Base-by-base conservation (phyloP, 2,113 vertebrate genomes). In the Actenoides lindsayi region DNA sequence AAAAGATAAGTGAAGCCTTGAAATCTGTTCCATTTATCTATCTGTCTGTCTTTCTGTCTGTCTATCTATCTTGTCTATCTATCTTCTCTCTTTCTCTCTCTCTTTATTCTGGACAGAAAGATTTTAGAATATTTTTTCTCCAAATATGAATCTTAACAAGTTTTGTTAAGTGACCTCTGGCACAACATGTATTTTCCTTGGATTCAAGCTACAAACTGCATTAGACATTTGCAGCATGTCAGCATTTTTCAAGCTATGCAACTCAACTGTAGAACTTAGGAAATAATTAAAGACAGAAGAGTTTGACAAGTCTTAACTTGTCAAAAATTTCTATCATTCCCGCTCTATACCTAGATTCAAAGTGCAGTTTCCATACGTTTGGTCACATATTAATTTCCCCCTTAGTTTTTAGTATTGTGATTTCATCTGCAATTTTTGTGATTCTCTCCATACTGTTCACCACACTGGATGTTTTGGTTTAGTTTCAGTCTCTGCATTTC, bases 181-280 rank as follows among this genome's bases (percentile, higher is more conserved):
- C 44, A 92, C 44, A 78, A 53, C 13, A 62, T 19, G 9, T 88
- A 10, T 87, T 96, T 96, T 97, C 48, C 42, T 86, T 93, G 60
- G 60, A 84, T 84, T 89, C 64, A 69, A 24, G n/a, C 25, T 91
- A 46, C 27, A 76, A 73, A 76, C 39, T 74, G 19, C 16, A 82
- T 19, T 31, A 68, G 67, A 76, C 9, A 7, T 84, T 94, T 96
- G 70, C 35, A 91, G 33, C 54, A 92, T 77, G 73, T 60, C 39
- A 85, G 20, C 37, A 24, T 87, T 87, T 81, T 86, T 93, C 62
- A 77, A 76, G 39, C 30, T 81, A 64, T 68, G 60, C 33, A 70
- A 83, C 20, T 68, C 57, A 78, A 11, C 16, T 35, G 5, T 41
- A 92, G 60, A 90, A 67, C 10, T 56, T 90, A 69, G n/a, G 56